phyloP scores from a whole-genome alignment of 2,888 invertebrate species.

The Tachina fera region DNA sequence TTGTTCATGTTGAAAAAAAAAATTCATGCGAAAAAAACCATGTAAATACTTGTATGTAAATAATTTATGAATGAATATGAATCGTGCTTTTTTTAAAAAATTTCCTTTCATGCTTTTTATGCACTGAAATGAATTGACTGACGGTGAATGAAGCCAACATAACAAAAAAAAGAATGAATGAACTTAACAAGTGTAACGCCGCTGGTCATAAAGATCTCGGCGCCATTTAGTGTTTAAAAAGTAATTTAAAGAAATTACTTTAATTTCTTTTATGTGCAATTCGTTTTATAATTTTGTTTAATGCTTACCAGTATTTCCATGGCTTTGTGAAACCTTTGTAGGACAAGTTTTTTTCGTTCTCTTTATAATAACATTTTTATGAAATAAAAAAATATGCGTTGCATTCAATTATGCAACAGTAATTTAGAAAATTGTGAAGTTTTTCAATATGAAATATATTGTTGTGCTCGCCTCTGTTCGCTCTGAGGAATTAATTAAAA shows the following conservation, averaged over 20 bases:
- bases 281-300: slow-evolving; percentile 15
- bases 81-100: slow-evolving; percentile 52
- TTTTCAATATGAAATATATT: background rate
- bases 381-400: slow-evolving; percentile 51
- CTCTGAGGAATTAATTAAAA: too few species aligned
- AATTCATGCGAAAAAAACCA: background rate
- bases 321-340: background rate
- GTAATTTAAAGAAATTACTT: slow-evolving; percentile 62
- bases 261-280: slow-evolving; percentile 54
- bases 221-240: slow-evolving; percentile 63
- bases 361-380: background rate
- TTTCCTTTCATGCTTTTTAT: slow-evolving; percentile 12
- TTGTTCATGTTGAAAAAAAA: slow-evolving; percentile 20
- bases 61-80: slow-evolving; percentile 69
- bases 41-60: slow-evolving; percentile 5
- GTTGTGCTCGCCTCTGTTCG: background rate
- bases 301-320: background rate
- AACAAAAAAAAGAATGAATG: slow-evolving; percentile 13
- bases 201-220: slow-evolving; percentile 58
- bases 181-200: slow-evolving; percentile 51
- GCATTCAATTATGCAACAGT: background rate
- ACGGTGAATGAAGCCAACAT: background rate
- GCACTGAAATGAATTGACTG: slow-evolving; percentile 6
- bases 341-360: slow-evolving; percentile 30
- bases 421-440: background rate